Evolutionary conservation across 2,888 invertebrate genomes (phyloP), one percentile per base, ranked within the genome.

Genomic region (Timandra comae): DNA sequence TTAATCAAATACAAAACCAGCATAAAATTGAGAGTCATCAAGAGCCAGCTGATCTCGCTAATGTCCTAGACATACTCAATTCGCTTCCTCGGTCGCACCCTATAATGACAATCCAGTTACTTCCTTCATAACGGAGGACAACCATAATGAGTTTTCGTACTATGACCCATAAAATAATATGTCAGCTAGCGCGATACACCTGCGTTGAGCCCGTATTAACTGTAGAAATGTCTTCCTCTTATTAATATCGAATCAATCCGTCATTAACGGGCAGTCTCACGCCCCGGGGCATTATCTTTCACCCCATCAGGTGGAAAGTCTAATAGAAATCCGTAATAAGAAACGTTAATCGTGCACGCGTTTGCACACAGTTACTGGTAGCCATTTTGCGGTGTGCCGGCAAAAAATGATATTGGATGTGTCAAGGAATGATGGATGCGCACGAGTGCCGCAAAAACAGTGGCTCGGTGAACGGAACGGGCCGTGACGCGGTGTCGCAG

Each of bases 331-430:
- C 79, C 61, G 74, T 77, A 77, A 80, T 82, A 79, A 80, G 79
- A 78, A 80, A 75, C 69, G 63, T 72, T 79, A 78, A 78, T 81
- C 74, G 77, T 67, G 59, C 73, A 68, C 72, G 70, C 73, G 74
- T 63, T 63, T 60, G 61, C 49, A 57, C 58, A 72, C 70, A 70
- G 71, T 70, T 72, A 71, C 53, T 60, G 60, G 63, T 43, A 31
- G 49, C 49, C 73, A 74, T 75, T 67, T 75, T 68, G 71, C 50
- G 63, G 58, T 56, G 56, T 56, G 52, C 55, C 60, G 47, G 65
- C 73, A 84, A 84, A 84, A 84, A 82, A 69, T 67, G 62, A 82
- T 82, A 84, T 84, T 84, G 84, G 84, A 84, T 81, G 76, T 82
- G 84, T 84, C 84, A 84, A 65, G 76, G 61, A 59, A 80, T 84